Evolutionary conservation across 2,888 invertebrate genomes (phyloP).

Genomic region (Malachius bipustulatus): DNA sequence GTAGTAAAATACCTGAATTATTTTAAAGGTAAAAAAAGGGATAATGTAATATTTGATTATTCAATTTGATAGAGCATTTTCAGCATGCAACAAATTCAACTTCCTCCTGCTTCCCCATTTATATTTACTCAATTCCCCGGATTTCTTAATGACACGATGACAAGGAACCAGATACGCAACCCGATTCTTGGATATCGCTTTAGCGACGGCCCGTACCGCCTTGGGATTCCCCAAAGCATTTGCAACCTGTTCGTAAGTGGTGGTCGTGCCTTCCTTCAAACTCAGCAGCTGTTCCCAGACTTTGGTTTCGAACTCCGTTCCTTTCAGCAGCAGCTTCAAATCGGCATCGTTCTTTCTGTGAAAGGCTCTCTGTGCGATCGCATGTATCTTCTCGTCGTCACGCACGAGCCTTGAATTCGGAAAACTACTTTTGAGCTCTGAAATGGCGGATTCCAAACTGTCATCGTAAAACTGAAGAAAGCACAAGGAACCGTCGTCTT

Average conservation of each 20-base stretch:
- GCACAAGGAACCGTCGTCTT: no score
- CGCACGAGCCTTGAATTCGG: conserved; percentile 23
- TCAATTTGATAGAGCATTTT: no score
- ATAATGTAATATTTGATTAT: no score
- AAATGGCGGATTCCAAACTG: no score
- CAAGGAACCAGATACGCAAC: conserved; percentile 33
- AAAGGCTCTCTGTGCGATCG: conserved; percentile 17
- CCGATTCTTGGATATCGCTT: conserved; percentile 31
- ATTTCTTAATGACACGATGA: conserved; percentile 32
- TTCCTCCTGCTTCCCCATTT: conserved; percentile 29
- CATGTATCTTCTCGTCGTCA: conserved; percentile 19
- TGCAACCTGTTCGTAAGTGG: conserved; percentile 30
- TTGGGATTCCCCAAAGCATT: conserved; percentile 28
- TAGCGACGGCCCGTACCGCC: conserved; percentile 32
- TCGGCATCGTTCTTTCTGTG: conserved; percentile 16
- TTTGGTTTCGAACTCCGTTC: conserved; percentile 29
- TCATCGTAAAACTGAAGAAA: no score
- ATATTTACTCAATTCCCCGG: conserved; percentile 28
- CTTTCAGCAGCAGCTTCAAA: conserved; percentile 25
- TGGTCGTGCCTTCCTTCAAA: conserved; percentile 27
- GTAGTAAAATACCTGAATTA: no score
- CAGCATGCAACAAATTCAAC: conserved; percentile 26
- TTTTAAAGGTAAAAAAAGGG: no score
- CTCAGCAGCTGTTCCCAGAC: conserved; percentile 31
- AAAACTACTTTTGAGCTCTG: conserved; percentile 20